Evolutionary conservation across 1,140 invertebrate genomes (phyloP), one percentile per base, ranked within the genome.

Genomic region (Bombus superbus): DNA sequence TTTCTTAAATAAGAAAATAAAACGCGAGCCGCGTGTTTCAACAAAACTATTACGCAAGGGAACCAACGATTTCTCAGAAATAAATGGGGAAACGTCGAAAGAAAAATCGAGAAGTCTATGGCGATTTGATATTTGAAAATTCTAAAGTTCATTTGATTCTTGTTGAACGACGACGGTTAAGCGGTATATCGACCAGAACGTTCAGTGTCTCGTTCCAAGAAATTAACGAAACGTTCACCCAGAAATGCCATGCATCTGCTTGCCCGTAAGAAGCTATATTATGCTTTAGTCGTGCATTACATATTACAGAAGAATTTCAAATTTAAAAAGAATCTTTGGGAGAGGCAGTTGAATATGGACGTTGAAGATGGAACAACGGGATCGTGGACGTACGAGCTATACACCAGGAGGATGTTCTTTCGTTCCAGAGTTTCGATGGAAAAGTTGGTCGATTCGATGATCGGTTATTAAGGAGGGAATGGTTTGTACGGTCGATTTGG

Each of bases 401-500:
- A 35, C 9, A 18, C 22, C 32, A 32, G 72, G 57, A 76, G 15
- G 64, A 38, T 32, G 64, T 83, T 78, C 32, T 25, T 73, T 53
- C 47, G 47, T 53, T 86, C 79, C 40, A 66, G 73, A 74, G 72
- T 68, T 66, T 88, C 62, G 75, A 44, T 57, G 83, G 86, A n/a
- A 85, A 84, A 88, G 72, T 83, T 77, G 74, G 78, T 66, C 40
- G 72, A 64, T 75, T 68, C 38, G 75, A 81, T 40, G 86, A 44
- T n/a, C 18, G 44, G 74, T 72, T 47, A 64, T 84, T 68, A 18
- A 32, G 32, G 79, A 82, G 4, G 40, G 66, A 80, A 75, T 59
- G 68, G 79, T 71, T 87, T 74, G 78, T 79, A 82, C 47, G 89
- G 84, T 89, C 82, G 72, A 47, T 89, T 89, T 89, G 87, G 87